Evolutionary conservation across 64 coral and sea anemone genomes (phyloP).

Genomic region (Exaiptasia diaphana): DNA sequence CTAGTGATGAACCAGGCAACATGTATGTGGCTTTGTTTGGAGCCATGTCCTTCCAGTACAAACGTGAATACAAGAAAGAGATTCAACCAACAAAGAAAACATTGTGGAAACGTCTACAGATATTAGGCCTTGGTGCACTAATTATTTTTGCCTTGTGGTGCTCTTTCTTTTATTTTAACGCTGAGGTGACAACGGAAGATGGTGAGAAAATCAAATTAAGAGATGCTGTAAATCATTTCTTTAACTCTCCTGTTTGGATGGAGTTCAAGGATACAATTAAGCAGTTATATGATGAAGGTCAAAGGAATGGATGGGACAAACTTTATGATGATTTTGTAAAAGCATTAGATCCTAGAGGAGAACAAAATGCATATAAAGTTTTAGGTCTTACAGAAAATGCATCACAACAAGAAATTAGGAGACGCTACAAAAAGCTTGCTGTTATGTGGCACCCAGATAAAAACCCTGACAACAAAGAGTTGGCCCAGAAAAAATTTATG

Average conservation of each 20-base stretch:
- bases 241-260: conserved; percentile 93
- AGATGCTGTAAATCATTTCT: conserved; percentile 94
- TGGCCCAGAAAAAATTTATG: conserved; percentile 94
- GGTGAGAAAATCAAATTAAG: conserved; percentile 93
- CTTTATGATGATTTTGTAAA: conserved; percentile 96
- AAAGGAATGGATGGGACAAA: conserved; percentile 87
- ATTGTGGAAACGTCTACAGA: conserved; percentile 69
- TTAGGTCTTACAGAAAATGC: conserved; percentile 79
- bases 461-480: conserved; percentile 70
- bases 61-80: conserved; percentile 65
- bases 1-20: conserved; percentile 65
- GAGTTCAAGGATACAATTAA: conserved; percentile 90
- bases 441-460: conserved; percentile 88
- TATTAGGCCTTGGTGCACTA: conserved; percentile 55
- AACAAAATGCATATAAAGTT: conserved; percentile 88
- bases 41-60: conserved; percentile 79
- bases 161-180: conserved; percentile 92
- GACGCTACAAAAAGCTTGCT: conserved; percentile 87
- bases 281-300: conserved; percentile 83
- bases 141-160: conserved; percentile 74
- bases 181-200: conserved; percentile 92
- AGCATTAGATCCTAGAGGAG: conserved; percentile 95
- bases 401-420: conserved; percentile 91
- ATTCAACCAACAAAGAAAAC: conserved; percentile 6
- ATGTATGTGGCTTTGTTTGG: conserved; percentile 92